Evolutionary conservation across 2,113 vertebrate species (phyloP), one percentile per base, ranked within the genome.

Genomic region (Xyliphius kryptos): DNA sequence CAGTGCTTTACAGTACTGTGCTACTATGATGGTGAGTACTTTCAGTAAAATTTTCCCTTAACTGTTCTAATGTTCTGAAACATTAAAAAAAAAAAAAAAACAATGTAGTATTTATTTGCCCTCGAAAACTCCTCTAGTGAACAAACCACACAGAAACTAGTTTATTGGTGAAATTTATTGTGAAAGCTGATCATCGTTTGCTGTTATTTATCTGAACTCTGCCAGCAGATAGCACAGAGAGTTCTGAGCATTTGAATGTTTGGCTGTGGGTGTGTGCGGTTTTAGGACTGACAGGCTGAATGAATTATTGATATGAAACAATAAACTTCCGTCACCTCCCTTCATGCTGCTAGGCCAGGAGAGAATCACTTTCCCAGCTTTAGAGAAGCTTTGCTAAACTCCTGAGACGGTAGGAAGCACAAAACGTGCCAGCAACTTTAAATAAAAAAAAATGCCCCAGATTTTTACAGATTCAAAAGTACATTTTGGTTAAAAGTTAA

Each of bases 301-400:
- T 65, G 70, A 63, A 73, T 73, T 73, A 73, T 67, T 73, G 66
- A 73, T 67, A 67, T 50, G 53, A 68, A 73, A 67, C 67, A 73
- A 73, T 68, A 73, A 73, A 68, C 66, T 20, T 55, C 56, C 66
- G 56, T 73, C 70, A 73, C 48, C 55, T 41, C 51, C 36, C 59
- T 68, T 63, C 17, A 15, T 4, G 15, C 56, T 16, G 21, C 53
- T 72, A 60, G 51, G 61, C 70, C 51, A 16, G 56, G 49, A 38
- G n/a, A 44, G 36, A 72, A 53, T 19, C 37, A 20, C 44, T 72
- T 68, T 72, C 70, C 63, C 60, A 64, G 60, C 53, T 55, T 14
- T 65, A 37, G 63, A n/a, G n/a, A n/a, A 50, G 36, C 46, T 41
- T 6, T 11, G 26, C 55, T n/a, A 40, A 68, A 65, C 66, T 65